Conservation (phyloP, 2,888 invertebrate genomes). For the Apotomis capreana region DNA sequence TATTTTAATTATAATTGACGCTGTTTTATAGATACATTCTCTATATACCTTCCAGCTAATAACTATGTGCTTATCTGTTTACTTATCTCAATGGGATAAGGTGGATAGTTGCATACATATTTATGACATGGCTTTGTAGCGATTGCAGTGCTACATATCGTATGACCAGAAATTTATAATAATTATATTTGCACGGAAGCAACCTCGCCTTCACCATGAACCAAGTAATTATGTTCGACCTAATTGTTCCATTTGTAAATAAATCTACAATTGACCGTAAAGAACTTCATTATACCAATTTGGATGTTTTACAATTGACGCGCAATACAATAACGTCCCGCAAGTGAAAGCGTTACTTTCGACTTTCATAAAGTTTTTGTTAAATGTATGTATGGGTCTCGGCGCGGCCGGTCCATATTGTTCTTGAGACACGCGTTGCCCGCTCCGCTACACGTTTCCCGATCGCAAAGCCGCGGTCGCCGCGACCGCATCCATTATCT, state of each 20-base stretch:
- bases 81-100: background rate
- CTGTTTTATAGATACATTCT: background rate
- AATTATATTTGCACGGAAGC: conserved; percentile 15
- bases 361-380: conserved; percentile 83
- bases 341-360: conserved; percentile 83
- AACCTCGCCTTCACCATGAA: conserved; percentile 12
- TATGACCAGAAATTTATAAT: background rate
- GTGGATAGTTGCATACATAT: background rate
- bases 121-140: too few species aligned
- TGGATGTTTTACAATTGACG: conserved; percentile 69
- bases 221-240: conserved; percentile 51
- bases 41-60: background rate
- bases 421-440: conserved; percentile 73
- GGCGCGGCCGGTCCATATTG: conserved; percentile 74
- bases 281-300: conserved; percentile 51
- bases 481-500: background rate
- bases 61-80: background rate
- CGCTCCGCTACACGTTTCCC: conserved; percentile 28
- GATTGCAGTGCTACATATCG: too few species aligned
- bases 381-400: conserved; percentile 73
- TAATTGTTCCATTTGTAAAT: conserved; percentile 54
- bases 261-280: conserved; percentile 57
- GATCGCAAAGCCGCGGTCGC: conserved; percentile 32
- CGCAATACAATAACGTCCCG: conserved; percentile 71
- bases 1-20: background rate